Evolutionary conservation across 2,888 invertebrate species (phyloP), one percentile per base, ranked within the genome.

Genomic region (Heterodera filipjevi): DNA sequence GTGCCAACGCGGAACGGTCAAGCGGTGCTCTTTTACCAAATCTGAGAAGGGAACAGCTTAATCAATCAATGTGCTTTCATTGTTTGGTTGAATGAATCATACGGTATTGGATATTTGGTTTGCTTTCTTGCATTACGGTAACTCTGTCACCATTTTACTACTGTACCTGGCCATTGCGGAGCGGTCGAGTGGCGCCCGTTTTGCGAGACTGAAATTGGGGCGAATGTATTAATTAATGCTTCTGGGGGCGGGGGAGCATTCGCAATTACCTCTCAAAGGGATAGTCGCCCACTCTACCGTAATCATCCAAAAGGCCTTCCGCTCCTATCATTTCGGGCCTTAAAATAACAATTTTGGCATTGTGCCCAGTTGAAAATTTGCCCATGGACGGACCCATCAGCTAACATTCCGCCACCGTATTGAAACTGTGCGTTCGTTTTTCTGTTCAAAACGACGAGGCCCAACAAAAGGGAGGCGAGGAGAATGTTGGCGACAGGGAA

Each of bases 21-120:
- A 79, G 66, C n/a, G 79, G 79, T 35, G 79, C 79, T 76, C 79
- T 59, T 27, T 79, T 79, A 46, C 79, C 79, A 59, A 79, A 79
- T 68, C 78, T 78, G 44, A 32, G 27, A 8, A n/a, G 27, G 10
- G n/a, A n/a, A n/a, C n/a, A n/a, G n/a, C n/a, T n/a, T n/a, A 53
- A 19, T 53, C 53, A 2, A 53, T 53, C 22, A 53, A 1, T 19
- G 22, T 19, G 19, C 14, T 53, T 14, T 22, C 16, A 53, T 53
- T 19, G 22, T 53, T 53, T 1, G n/a, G n/a, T n/a, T n/a, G n/a
- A n/a, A n/a, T n/a, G n/a, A n/a, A n/a, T n/a, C n/a, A 39, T 39
- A 39, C 39, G 39, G 39, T 39, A 39, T 39, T 39, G 39, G 12
- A 0, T 39, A 12, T 12, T 39, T 39, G 39, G 0, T 1, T 39